These are phyloP conservation scores for Brachionichthys hirsutus DNA, from an alignment of 2,113 vertebrate genomes.

Conservation along the genomic window DNA sequence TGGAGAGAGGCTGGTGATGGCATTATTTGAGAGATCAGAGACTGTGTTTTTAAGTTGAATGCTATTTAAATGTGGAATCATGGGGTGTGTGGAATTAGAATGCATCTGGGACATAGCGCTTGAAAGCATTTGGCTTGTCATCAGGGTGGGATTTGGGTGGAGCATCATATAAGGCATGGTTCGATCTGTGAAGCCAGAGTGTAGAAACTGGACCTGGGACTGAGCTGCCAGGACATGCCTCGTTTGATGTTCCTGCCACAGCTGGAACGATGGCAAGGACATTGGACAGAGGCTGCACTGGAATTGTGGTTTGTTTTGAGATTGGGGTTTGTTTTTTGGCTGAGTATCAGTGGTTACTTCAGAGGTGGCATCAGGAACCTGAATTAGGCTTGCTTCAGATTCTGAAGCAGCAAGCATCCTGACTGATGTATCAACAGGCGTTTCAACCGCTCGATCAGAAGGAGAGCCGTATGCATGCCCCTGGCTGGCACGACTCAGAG, in stretches of 20 bases:
- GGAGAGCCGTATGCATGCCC: conserved; percentile 72
- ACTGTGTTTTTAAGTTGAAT: conserved; percentile 67
- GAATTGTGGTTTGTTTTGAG: conserved; percentile 89
- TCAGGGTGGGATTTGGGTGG: conserved; percentile 90
- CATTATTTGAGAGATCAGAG: conserved; percentile 55
- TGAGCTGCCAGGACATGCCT: conserved; percentile 94
- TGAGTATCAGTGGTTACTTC: conserved; percentile 52
- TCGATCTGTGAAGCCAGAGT: conserved; percentile 91
- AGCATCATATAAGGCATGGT: conserved; percentile 97
- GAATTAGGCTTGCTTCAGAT: conserved; percentile 73
- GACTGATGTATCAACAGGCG: conserved; percentile 74
- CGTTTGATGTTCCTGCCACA: conserved; percentile 98
- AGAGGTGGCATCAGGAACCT: conserved; percentile 32
- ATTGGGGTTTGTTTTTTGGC: conserved; percentile 64
- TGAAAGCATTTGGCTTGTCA: conserved; percentile 92
- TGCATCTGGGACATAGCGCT: conserved; percentile 89
- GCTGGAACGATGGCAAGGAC: conserved; percentile 91
- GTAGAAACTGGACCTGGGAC: conserved; percentile 95
- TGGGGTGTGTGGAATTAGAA: conserved; percentile 82
- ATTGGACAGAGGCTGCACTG: conserved; percentile 95
- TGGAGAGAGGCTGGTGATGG: conserved; percentile 78
- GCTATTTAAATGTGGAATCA: conserved; percentile 74
- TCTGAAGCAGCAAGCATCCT: conserved; percentile 82
- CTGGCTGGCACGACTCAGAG: conserved; percentile 80
- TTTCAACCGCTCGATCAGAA: conserved; percentile 72